Base-by-base conservation (phyloP, 2,113 vertebrate species). In the Corydoras sp. region DNA sequence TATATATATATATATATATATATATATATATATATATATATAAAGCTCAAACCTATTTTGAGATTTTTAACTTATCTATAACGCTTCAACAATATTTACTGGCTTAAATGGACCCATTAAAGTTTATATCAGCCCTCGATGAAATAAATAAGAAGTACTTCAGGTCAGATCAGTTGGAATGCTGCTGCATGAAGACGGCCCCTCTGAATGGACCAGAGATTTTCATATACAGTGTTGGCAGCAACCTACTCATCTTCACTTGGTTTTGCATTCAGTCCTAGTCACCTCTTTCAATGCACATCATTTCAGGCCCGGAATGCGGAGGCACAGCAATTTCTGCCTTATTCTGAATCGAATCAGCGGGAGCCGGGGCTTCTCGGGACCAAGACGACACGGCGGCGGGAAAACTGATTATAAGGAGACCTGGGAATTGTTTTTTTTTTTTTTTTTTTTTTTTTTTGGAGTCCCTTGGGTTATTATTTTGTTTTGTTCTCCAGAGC, bases 401-500 rank as follows among this genome's bases (percentile, higher is more conserved):
- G 61, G 18, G 58, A 64, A 56, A 74, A 68, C 66, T 74, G 67
- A 71, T 74, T 70, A 63, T 48, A 24, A 68, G 29, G 64, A 58
- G 62, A 71, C 62, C 62, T 54, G 71, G 71, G 70, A 61, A 70
- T 72, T 73, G 70, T 43, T 43, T 43, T 24, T 24, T 24, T 24
- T 24, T 24, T 24, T 24, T 24, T 24, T 24, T 24, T 24, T 24
- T 24, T 24, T 24, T 24, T 24, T 24, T 76, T 58, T 69, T 30
- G 49, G 65, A 64, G 59, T 66, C 65, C 54, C 67, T 59, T 31
- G 58, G 32, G 69, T 72, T 75, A 56, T 78, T 65, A 56, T 78
- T 62, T 69, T 48, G 31, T 69, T 73, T 71, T 71, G 72, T 68
- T 71, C 71, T 58, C 60, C 43, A 75, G 63, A 73, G 62, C 59